Percentiles rank a stretch among this genome's conserved stretches.
Evolutionary conservation across 2,797 vertebrate species (phyloP).

Genomic region (Pteropus rufus): DNA sequence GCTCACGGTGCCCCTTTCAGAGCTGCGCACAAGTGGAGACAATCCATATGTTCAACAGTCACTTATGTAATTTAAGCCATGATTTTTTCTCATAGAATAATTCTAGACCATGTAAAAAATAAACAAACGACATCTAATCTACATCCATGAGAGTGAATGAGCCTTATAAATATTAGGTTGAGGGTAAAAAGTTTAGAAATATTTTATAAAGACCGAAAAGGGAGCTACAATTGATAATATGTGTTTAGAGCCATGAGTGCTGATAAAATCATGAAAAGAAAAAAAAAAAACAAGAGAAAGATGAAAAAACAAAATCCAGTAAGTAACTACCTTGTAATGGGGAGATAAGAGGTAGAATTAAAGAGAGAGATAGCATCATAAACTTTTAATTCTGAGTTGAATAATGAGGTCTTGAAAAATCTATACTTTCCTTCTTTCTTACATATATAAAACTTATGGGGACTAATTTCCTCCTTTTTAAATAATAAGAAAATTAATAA

Average conservation of each 20-base stretch:
- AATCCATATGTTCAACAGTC: background rate
- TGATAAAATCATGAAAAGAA: background rate
- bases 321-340: background rate
- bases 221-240: background rate
- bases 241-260: background rate
- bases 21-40: background rate
- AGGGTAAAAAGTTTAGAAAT: background rate
- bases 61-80: background rate
- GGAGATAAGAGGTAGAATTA: background rate
- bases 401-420: background rate
- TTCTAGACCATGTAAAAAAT: background rate
- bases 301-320: background rate
- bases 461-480: background rate
- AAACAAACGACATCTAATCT: background rate
- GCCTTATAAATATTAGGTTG: background rate
- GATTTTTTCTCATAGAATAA: background rate
- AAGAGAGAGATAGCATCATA: background rate
- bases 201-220: background rate
- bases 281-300: background rate
- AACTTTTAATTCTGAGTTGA: background rate
- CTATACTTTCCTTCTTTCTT: background rate
- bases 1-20: rapidly evolving
- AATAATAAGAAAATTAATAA: background rate
- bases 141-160: background rate
- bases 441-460: background rate